Base-by-base conservation (phyloP, 2,797 vertebrate genomes). In the Chaenodraco wilsoni region DNA sequence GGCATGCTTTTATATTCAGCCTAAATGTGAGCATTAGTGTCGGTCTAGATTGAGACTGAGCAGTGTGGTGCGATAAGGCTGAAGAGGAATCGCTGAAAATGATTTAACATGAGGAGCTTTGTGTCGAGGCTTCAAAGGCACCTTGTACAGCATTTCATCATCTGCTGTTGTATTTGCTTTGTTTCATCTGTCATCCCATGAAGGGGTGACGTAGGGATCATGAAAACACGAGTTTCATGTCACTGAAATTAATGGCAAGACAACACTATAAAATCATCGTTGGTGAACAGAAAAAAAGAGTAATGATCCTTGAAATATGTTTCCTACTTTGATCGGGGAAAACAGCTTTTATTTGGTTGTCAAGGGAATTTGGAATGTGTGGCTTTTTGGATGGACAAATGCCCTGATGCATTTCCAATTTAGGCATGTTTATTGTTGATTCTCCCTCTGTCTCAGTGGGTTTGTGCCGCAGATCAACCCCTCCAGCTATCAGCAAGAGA, bases 71-170 rank as follows among this genome's bases (percentile, higher is more conserved):
- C 31, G 49, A 59, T 74, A 63, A 44, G 43, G 59, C 33, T 48
- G 65, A 55, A 15, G 74, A 61, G 7, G 63, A 79, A 52, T 65
- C 44, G 5, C 23, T 13, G 50, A 72, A 70, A 59, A 55, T 58
- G 74, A 57, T 74, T 33, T 76, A 71, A 81, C 79, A 86, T 65
- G 69, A 46, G 69, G 5, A 73, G 58, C 73, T 66, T 19, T 0
- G 54, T 54, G 79, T 56, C 44, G 5, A 67, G 64, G 43, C 58
- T 69, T 68, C 69, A 69, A 76, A 78, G 63, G 71, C 51, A 58
- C 55, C 74, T 69, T 70, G 62, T 75, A 63, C 65, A 52, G 55
- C 45, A 70, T 84, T 83, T 86, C 78, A 86, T 84, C 77, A 82
- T 74, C 54, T 62, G 60, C 4, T n/a, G 49, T 65, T 78, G 66